A percentile compares a stretch with the other conserved stretches of the same genome.
phyloP scores from a whole-genome alignment of 2,888 invertebrate genomes.

The Trachelus tabidus region DNA sequence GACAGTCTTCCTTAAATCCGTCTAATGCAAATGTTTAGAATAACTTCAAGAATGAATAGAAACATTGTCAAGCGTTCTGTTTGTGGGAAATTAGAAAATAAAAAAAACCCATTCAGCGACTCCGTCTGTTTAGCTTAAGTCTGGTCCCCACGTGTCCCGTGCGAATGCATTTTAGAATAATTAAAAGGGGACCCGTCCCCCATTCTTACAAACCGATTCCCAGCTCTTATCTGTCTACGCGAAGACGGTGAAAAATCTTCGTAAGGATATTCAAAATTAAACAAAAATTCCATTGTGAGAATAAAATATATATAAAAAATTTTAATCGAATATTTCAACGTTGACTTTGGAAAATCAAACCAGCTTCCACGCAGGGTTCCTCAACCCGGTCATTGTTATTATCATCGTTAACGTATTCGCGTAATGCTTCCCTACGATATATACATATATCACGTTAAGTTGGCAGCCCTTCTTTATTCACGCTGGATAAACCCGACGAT shows the following conservation, averaged over 20 bases:
- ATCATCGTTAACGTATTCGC: not conserved
- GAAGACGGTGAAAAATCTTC: not conserved
- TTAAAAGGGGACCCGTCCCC: not conserved
- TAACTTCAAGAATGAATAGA: not conserved
- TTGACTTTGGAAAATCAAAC: not conserved
- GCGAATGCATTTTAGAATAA: not conserved
- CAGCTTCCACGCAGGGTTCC: not conserved
- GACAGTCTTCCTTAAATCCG: not conserved
- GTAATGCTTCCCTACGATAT: not conserved
- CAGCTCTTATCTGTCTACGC: no score
- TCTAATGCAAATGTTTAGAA: not conserved
- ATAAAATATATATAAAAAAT: not conserved
- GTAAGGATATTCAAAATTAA: not conserved
- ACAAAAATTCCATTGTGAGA: not conserved
- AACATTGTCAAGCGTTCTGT: not conserved
- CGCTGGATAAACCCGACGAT: conserved; percentile 5
- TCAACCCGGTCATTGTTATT: not conserved
- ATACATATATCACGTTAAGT: not conserved
- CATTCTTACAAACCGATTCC: not conserved
- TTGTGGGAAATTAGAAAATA: not conserved
- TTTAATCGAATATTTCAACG: not conserved
- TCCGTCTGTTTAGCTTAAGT: not conserved
- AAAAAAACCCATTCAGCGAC: not conserved
- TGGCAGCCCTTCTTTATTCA: not conserved
- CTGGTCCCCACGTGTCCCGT: not conserved